phyloP scores from a whole-genome alignment of 2,797 vertebrate species.

The Lycodopsis pacificus region DNA sequence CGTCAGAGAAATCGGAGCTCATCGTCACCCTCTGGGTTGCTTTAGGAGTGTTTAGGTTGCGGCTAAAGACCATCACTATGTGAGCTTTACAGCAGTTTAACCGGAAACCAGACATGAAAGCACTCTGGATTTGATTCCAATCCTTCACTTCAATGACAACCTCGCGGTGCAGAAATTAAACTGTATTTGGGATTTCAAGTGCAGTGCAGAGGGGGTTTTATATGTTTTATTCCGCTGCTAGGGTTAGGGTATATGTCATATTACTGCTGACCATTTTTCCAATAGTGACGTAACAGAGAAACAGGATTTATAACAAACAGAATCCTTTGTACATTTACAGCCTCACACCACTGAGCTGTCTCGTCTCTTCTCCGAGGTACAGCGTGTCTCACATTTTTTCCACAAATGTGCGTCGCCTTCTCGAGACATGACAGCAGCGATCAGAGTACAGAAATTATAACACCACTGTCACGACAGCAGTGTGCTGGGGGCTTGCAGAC shows the following conservation, averaged over 20 bases:
- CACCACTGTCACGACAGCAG: constrained; percentile 51
- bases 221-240: constrained; percentile 10
- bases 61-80: constrained; percentile 28
- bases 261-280: constrained; percentile 17
- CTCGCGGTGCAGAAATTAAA: constrained; percentile 11
- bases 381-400: constrained; percentile 56
- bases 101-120: constrained; percentile 26
- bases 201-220: constrained; percentile 1
- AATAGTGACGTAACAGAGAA: constrained; percentile 4
- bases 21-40: constrained; percentile 42
- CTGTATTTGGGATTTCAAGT: background rate
- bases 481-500: constrained; percentile 38
- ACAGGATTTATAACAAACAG: constrained; percentile 6
- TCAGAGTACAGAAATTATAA: constrained; percentile 62
- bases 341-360: background rate
- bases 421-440: constrained; percentile 63
- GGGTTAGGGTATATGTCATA: constrained; percentile 23
- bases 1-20: constrained; percentile 54
- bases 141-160: constrained; percentile 15
- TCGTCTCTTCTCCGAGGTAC: constrained; percentile 9
- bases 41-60: constrained; percentile 32
- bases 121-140: constrained; percentile 6
- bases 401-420: constrained; percentile 47
- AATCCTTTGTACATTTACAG: constrained; percentile 12
- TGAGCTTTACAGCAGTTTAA: constrained; percentile 19